These are phyloP conservation scores for Limnodromus scolopaceus DNA, from an alignment of 2,797 vertebrate species.

Conservation along the genomic window DNA sequence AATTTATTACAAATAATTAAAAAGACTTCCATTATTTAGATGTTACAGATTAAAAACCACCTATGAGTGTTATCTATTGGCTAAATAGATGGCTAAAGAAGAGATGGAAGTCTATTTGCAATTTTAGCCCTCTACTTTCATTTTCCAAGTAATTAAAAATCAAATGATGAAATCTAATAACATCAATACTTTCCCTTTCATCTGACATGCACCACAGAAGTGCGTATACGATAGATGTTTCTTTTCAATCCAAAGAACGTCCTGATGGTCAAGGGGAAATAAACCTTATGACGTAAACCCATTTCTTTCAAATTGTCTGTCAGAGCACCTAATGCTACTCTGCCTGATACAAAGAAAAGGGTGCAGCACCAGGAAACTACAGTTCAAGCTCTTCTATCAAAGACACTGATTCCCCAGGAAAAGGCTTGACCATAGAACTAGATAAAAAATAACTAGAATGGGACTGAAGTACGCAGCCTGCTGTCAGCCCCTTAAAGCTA, in stretches of 20 bases:
- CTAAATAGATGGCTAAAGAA: neutral
- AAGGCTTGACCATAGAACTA: neutral
- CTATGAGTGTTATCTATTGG: fast-evolving
- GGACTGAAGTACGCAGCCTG: neutral
- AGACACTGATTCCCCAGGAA: neutral
- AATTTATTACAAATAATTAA: neutral
- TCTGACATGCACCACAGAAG: neutral
- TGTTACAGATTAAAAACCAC: neutral
- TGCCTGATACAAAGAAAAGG: neutral
- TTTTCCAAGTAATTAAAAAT: neutral
- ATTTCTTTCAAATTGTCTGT: neutral
- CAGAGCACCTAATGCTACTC: neutral
- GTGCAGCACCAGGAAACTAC: neutral
- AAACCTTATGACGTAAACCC: neutral
- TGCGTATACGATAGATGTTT: fast-evolving
- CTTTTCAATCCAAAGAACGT: neutral
- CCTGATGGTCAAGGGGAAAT: neutral
- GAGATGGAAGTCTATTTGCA: neutral
- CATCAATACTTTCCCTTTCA: neutral
- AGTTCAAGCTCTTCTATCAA: neutral
- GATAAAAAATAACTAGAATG: neutral
- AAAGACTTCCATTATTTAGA: neutral
- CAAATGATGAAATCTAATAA: neutral
- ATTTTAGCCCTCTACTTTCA: neutral
- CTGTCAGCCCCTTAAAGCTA: neutral